phyloP scores from a whole-genome alignment of 2,113 vertebrate species.

The Zapornia atra region DNA sequence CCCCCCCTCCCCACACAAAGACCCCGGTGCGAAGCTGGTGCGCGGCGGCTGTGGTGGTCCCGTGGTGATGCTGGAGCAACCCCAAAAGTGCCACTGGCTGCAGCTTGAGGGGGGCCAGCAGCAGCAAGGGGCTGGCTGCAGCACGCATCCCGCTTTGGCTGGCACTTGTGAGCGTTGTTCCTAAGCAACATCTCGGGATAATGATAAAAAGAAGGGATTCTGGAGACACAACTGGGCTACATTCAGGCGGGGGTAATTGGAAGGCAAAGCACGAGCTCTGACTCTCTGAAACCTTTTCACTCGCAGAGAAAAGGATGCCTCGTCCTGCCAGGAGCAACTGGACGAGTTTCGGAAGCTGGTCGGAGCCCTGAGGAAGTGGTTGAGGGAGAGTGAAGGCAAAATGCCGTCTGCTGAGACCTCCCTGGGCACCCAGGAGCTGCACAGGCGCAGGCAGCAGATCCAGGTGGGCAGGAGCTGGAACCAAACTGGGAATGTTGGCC shows the following conservation, averaged over 20 bases:
- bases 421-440: constrained; percentile 84
- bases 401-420: constrained; percentile 82
- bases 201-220: not conserved
- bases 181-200: not conserved
- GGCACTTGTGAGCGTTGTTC: not conserved
- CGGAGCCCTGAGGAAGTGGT: constrained; percentile 85
- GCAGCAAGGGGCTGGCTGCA: not conserved
- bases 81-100: not conserved
- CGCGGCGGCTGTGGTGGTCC: not conserved
- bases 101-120: not conserved
- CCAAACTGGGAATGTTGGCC: not conserved
- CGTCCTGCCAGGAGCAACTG: constrained; percentile 80
- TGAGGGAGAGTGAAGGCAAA: constrained; percentile 86
- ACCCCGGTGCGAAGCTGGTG: not conserved
- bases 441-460: constrained; percentile 84
- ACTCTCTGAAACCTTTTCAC: constrained; percentile 35
- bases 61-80: accelerated
- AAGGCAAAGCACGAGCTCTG: constrained; percentile 48
- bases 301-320: constrained; percentile 78
- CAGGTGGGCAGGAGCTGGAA: constrained; percentile 77
- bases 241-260: constrained; percentile 18
- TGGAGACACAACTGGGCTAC: not conserved
- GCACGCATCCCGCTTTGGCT: not conserved
- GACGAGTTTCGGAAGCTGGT: constrained; percentile 79
- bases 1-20: not conserved